Evolutionary conservation across 2,113 vertebrate genomes (phyloP), one percentile per base, ranked within the genome.

Genomic region (Mirza zaza): DNA sequence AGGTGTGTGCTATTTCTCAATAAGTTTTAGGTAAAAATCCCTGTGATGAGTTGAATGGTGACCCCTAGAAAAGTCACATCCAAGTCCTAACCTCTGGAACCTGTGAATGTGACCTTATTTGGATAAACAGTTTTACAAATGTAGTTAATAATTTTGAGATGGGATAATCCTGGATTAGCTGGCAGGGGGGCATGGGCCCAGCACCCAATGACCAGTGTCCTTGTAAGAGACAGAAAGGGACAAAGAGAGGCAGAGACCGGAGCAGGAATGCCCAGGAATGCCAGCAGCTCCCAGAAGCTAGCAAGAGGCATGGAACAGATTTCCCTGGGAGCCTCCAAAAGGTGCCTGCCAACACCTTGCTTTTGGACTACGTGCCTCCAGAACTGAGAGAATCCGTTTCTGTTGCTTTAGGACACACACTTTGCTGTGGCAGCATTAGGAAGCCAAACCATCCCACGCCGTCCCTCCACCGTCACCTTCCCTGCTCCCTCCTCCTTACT

Each of bases 1-100:
- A 79, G 52, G 1, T 87, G 21, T 2, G 39, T 97, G 48, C 52
- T 88, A 67, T 95, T 96, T 97, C 80, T 93, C 68, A 94, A 39
- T 34, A 36, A n/a, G 7, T 25, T 87, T 87, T 48, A 25, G 27
- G 3, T 76, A 91, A 50, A 21, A 87, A 13, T 11, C 10, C 10
- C 18, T 15, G 6, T 3, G 55, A 27, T 39, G 75, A 36, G 42
- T n/a, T 39, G 39, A 34, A 8, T n/a, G 34, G 12, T 15, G 57
- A 61, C 15, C 4, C 25, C 8, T 11, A 9, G 20, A 32, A 90
- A 83, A 39, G 11, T 15, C 1, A 12, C 11, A 11, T n/a, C 25
- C 6, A 61, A 63, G 79, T 45, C 32, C 27, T 57, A 25, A 32
- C 0, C 15, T 23, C 48, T 9, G 14, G 39, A 75, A n/a, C n/a